phyloP scores from a whole-genome alignment of 2,888 invertebrate genomes.

The Dasypogon diadema region DNA sequence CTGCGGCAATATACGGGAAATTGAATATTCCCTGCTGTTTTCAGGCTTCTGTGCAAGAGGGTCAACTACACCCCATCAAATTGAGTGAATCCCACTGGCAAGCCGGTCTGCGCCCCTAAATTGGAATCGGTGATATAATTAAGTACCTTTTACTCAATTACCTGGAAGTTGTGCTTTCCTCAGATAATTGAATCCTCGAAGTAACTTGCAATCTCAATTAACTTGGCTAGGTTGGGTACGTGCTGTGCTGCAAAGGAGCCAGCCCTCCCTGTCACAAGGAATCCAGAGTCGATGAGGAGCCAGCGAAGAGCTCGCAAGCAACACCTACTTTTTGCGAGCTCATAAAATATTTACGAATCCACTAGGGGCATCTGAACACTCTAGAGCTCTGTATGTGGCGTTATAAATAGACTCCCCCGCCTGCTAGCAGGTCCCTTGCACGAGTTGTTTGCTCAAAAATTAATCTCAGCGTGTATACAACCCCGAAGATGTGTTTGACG shows the following conservation, averaged over 20 bases:
- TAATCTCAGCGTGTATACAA: conserved; percentile 16
- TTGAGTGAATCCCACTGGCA: too few relatives aligned
- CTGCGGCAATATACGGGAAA: too few relatives aligned
- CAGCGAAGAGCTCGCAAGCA: not conserved
- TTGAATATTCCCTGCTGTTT: too few relatives aligned
- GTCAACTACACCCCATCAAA: too few relatives aligned
- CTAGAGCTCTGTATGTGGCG: too few relatives aligned
- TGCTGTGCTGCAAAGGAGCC: not conserved
- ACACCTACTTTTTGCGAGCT: conserved; percentile 25
- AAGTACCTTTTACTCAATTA: conserved; percentile 1
- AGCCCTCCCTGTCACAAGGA: too few relatives aligned
- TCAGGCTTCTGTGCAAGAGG: too few relatives aligned
- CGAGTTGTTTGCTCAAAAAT: conserved; percentile 23
- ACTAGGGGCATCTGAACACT: not conserved
- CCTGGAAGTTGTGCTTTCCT: conserved; percentile 5
- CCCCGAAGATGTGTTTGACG: conserved; percentile 15
- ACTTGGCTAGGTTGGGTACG: not conserved
- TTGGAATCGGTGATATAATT: conserved; percentile 5
- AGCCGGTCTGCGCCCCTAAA: too few relatives aligned
- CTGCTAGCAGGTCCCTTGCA: too few relatives aligned
- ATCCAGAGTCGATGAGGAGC: not conserved
- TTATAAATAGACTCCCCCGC: too few relatives aligned
- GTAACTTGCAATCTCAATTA: conserved; percentile 4
- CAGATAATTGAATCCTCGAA: conserved; percentile 11
- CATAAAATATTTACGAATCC: conserved; percentile 18